These are phyloP conservation scores for Aleadryas rufinucha DNA, from an alignment of 2,113 vertebrate species.

Conservation along the genomic window DNA sequence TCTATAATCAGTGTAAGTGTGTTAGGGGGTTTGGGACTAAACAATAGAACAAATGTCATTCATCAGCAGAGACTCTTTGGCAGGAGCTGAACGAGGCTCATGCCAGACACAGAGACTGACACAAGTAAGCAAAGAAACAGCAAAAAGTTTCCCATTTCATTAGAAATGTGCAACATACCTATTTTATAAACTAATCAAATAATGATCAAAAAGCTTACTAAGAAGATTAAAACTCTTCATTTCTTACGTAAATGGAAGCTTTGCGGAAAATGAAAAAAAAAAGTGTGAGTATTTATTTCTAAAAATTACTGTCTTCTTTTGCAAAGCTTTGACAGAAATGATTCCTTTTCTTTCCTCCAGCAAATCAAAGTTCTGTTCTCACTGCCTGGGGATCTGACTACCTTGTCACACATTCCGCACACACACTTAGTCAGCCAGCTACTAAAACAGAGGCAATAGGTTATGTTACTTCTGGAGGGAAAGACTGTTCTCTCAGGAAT, in stretches of 20 bases:
- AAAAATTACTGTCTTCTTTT: background rate
- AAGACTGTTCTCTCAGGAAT: background rate
- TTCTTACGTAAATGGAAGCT: background rate
- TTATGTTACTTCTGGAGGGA: background rate
- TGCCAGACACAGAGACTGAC: background rate
- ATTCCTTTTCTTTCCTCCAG: background rate
- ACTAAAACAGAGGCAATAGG: background rate
- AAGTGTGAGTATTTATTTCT: background rate
- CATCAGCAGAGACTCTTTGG: background rate
- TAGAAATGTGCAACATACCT: background rate
- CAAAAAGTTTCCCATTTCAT: background rate
- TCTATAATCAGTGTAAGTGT: conserved; percentile 3
- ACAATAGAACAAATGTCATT: conserved; percentile 3
- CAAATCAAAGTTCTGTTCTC: background rate
- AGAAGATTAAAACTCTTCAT: background rate
- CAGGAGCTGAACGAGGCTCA: background rate
- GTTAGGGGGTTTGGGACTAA: background rate
- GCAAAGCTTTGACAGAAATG: background rate
- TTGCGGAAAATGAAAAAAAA: background rate
- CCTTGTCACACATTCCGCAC: background rate
- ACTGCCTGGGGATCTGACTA: background rate
- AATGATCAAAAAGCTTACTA: background rate
- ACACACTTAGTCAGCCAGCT: background rate
- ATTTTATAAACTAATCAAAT: background rate
- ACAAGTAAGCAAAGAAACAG: background rate